Conservation (phyloP, 2,797 vertebrate genomes). For the Astyanax mexicanus region DNA sequence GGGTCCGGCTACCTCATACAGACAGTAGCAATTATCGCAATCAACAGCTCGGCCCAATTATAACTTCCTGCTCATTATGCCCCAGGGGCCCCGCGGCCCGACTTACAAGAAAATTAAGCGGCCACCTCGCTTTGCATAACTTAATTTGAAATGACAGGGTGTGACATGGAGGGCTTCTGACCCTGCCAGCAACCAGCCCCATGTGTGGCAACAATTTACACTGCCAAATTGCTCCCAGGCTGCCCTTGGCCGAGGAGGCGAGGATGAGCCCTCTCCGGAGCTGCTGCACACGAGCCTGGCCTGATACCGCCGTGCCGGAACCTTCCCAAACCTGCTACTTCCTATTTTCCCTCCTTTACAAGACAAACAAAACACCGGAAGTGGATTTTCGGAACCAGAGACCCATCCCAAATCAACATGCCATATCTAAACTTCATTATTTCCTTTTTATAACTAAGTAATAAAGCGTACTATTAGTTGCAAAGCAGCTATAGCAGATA, state of each 20-base stretch:
- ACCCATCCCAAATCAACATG: background rate
- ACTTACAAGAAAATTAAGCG: conserved; percentile 71
- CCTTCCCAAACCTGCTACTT: conserved; percentile 1
- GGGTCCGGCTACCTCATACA: conserved; percentile 77
- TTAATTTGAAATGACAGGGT: conserved; percentile 98
- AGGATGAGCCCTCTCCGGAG: conserved; percentile 50
- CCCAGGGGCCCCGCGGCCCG: conserved; percentile 77
- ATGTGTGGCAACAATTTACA: conserved; percentile 93
- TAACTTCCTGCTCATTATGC: conserved; percentile 87
- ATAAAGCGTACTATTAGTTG: no score
- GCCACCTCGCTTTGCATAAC: conserved; percentile 89
- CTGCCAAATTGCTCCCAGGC: conserved; percentile 70
- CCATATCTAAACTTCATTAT: no score
- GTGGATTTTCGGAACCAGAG: background rate
- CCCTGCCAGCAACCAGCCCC: conserved; percentile 89
- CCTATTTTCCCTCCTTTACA: background rate
- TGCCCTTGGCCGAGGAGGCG: conserved; percentile 52
- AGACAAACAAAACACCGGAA: background rate
- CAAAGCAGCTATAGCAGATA: no score
- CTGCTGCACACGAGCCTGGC: background rate
- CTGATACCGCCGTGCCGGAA: background rate
- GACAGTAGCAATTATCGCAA: conserved; percentile 99
- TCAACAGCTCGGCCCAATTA: conserved; percentile 91
- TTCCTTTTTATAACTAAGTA: no score
- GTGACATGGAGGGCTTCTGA: conserved; percentile 91